These are phyloP conservation scores for Entomyzon cyanotis DNA, from an alignment of 2,113 vertebrate genomes.

Conservation along the genomic window DNA sequence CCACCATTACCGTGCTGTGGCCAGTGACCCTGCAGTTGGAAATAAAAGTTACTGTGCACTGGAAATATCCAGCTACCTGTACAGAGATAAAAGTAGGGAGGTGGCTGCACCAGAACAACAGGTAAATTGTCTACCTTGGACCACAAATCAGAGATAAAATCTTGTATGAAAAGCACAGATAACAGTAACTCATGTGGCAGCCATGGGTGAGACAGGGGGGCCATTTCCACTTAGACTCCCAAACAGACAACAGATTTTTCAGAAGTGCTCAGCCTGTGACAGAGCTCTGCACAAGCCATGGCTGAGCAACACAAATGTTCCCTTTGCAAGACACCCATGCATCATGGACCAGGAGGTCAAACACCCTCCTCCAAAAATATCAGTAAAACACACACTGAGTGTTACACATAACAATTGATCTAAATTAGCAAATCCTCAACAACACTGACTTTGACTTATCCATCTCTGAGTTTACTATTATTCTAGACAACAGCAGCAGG, in stretches of 20 bases:
- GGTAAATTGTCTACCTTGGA: background rate
- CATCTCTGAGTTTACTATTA: background rate
- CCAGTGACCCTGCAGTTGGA: background rate
- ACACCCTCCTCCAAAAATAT: background rate
- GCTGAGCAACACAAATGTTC: background rate
- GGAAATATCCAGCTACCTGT: background rate
- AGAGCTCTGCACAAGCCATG: background rate
- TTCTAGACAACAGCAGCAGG: background rate
- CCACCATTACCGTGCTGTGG: background rate
- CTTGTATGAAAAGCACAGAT: background rate
- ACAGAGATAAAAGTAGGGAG: background rate
- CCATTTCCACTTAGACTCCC: background rate
- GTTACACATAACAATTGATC: background rate
- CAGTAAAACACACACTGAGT: background rate
- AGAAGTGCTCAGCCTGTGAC: background rate
- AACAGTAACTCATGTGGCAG: background rate
- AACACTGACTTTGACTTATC: background rate
- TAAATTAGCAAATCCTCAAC: background rate
- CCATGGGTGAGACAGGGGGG: fast-evolving
- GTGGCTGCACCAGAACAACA: background rate
- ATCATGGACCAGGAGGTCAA: background rate
- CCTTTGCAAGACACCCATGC: background rate
- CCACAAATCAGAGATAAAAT: background rate
- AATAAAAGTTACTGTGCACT: background rate
- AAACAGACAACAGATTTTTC: background rate